phyloP scores from a whole-genome alignment of 2,797 vertebrate species.

The Sebastiscus tertius region DNA sequence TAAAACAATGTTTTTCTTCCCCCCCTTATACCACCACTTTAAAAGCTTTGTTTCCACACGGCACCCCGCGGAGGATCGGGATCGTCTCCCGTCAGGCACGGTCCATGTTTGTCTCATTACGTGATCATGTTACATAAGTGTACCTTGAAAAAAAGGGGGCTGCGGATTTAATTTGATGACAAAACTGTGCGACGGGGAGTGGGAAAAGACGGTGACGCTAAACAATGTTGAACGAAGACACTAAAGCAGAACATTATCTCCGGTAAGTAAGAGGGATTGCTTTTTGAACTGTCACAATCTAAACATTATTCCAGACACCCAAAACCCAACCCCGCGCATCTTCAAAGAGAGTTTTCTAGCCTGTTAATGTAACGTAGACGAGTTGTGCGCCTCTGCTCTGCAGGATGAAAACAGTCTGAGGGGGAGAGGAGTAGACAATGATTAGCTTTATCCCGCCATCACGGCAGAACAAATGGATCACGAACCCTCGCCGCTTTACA shows the following conservation, averaged over 20 bases:
- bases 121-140: slow-evolving; percentile 58
- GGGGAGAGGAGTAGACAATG: slow-evolving; percentile 65
- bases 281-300: slow-evolving; percentile 58
- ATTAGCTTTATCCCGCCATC: slow-evolving; percentile 78
- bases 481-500: slow-evolving; percentile 59
- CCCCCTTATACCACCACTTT: slow-evolving; percentile 62
- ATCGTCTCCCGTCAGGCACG: slow-evolving; percentile 41
- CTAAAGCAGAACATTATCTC: slow-evolving; percentile 31
- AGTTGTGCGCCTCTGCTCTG: slow-evolving; percentile 54
- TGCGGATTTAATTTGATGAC: slow-evolving; percentile 57
- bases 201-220: slow-evolving; percentile 24
- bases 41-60: slow-evolving; percentile 63
- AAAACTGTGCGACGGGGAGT: slow-evolving; percentile 33
- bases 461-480: slow-evolving; percentile 78
- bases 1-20: slow-evolving; percentile 79
- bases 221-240: slow-evolving; percentile 38
- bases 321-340: slow-evolving; percentile 25
- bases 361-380: slow-evolving; percentile 54
- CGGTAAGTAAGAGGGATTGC: slow-evolving; percentile 36
- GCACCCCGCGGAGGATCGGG: slow-evolving; percentile 48
- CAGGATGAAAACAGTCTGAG: slow-evolving; percentile 62
- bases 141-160: slow-evolving; percentile 45
- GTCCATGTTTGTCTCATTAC: slow-evolving; percentile 64
- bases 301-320: slow-evolving; percentile 57
- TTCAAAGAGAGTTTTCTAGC: slow-evolving; percentile 58